phyloP scores from a whole-genome alignment of 2,797 vertebrate species.

The Steatocranus sp. region DNA sequence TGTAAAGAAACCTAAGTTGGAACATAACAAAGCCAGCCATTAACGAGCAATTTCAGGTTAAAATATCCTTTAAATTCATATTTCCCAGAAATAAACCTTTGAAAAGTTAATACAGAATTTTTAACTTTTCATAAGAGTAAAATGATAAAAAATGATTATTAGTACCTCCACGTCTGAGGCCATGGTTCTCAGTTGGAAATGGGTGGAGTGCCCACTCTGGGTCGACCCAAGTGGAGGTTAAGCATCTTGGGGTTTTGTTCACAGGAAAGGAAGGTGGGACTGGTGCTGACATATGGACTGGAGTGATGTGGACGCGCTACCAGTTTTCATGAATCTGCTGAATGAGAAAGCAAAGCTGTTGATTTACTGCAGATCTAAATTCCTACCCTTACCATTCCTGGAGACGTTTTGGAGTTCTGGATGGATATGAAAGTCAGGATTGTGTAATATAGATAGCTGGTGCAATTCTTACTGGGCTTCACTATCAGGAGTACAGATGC shows the following conservation, averaged over 20 bases:
- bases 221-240: neutral
- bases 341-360: neutral
- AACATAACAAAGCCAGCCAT: neutral
- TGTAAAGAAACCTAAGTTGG: neutral
- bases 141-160: neutral
- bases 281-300: neutral
- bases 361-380: neutral
- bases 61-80: neutral
- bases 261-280: neutral
- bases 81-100: neutral
- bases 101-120: neutral
- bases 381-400: neutral
- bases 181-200: neutral
- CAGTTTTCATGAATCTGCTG: neutral
- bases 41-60: neutral
- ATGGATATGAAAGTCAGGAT: neutral
- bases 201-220: neutral
- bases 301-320: neutral
- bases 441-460: neutral
- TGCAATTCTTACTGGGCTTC: neutral
- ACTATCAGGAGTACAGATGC: neutral
- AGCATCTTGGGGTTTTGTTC: neutral
- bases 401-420: neutral
- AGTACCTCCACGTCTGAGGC: neutral
- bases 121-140: neutral